Evolutionary conservation across 2,888 invertebrate species (phyloP).

Genomic region (Microctonus brassicae): DNA sequence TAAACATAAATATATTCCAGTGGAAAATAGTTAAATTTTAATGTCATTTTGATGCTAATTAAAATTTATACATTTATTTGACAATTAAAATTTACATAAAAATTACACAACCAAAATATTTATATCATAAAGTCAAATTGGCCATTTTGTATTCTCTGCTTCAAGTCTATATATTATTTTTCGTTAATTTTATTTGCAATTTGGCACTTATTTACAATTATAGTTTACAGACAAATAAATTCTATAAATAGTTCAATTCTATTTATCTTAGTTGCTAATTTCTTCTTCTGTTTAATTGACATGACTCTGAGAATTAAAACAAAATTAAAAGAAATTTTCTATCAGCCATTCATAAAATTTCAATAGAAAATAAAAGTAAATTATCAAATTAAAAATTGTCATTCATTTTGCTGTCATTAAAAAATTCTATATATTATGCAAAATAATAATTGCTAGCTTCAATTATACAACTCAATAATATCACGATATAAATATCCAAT

Average conservation of each 20-base stretch:
- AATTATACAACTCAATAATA: neutral
- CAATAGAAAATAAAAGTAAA: neutral
- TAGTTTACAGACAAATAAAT: neutral
- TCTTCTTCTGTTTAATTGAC: too few relatives aligned
- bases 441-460: neutral
- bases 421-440: neutral
- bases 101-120: neutral
- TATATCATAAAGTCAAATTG: neutral
- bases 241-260: neutral
- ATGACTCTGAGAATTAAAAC: too few relatives aligned
- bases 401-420: neutral
- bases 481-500: neutral
- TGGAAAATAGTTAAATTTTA: neutral
- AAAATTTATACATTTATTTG: neutral
- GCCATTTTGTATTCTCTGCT: neutral
- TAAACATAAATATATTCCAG: neutral
- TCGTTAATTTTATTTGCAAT: neutral
- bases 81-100: neutral
- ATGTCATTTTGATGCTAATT: neutral
- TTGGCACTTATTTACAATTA: slow-evolving; percentile 3
- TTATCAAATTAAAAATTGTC: neutral
- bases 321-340: neutral
- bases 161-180: slow-evolving; percentile 1
- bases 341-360: neutral
- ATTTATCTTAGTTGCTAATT: too few relatives aligned